phyloP scores from a whole-genome alignment of 30 jellyfish, hydroid and myxozoan genomes.

The Pseudorhiza aurosa region DNA sequence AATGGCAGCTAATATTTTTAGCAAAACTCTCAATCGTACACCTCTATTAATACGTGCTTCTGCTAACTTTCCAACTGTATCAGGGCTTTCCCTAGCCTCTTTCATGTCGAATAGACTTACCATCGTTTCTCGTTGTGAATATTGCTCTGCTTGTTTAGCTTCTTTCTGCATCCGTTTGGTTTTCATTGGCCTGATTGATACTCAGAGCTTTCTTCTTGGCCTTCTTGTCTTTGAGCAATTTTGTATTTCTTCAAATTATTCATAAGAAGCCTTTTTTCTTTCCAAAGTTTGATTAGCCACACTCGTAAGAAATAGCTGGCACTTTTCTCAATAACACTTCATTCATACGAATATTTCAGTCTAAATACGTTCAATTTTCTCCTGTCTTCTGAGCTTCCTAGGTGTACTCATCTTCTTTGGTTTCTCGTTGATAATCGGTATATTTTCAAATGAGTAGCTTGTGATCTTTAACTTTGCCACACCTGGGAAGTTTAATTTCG shows the following conservation, averaged over 20 bases:
- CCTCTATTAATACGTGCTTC: constrained; percentile 65
- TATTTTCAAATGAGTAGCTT: constrained; percentile 36
- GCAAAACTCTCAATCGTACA: constrained; percentile 38
- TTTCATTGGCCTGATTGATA: constrained; percentile 32
- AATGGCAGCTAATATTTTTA: constrained; percentile 1
- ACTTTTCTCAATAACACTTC: constrained; percentile 21
- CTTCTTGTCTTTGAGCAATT: constrained; percentile 40
- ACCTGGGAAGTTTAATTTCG: constrained; percentile 10
- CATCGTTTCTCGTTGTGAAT: constrained; percentile 61
- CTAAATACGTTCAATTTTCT: constrained; percentile 26
- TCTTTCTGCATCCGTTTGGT: constrained; percentile 51
- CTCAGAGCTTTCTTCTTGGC: constrained; percentile 45
- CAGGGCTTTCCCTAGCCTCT: constrained; percentile 73
- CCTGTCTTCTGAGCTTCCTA: constrained; percentile 43
- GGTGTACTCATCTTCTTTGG: constrained; percentile 48
- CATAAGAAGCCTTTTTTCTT: constrained; percentile 19
- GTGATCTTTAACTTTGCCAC: constrained; percentile 47
- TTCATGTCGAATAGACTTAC: constrained; percentile 38
- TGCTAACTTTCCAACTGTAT: constrained; percentile 53
- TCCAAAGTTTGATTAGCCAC: constrained; percentile 30
- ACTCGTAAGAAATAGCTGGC: not conserved
- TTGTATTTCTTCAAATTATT: constrained; percentile 63
- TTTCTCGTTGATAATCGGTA: constrained; percentile 13
- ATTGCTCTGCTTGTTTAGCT: constrained; percentile 62
- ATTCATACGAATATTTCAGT: constrained; percentile 1